Conservation (phyloP, 2,113 vertebrate genomes). For the Ranitomeya variabilis region DNA sequence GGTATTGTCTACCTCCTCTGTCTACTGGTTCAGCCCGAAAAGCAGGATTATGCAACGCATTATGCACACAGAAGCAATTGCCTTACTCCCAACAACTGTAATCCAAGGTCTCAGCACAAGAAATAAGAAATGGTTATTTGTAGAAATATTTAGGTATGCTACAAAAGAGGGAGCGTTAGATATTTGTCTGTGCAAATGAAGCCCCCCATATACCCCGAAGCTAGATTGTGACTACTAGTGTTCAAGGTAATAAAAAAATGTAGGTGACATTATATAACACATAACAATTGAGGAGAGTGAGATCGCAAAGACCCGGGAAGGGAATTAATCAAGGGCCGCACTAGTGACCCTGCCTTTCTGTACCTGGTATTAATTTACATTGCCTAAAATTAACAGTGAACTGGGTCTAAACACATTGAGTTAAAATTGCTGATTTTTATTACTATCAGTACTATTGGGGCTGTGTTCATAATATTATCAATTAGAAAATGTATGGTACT, state of each 20-base stretch:
- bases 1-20: slow-evolving; percentile 31
- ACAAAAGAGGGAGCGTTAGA: background rate
- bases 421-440: too few relatives aligned
- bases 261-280: background rate
- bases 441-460: too few relatives aligned
- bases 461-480: too few relatives aligned
- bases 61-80: background rate
- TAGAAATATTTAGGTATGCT: background rate
- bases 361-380: too few relatives aligned
- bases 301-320: too few relatives aligned
- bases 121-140: background rate
- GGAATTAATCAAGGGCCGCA: too few relatives aligned
- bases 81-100: slow-evolving; percentile 8
- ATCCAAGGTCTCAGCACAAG: background rate
- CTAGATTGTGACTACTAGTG: background rate
- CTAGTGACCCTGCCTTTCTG: too few relatives aligned
- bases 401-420: too few relatives aligned
- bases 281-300: too few relatives aligned
- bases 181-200: background rate
- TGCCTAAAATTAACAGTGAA: too few relatives aligned
- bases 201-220: background rate
- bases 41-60: slow-evolving; percentile 59
- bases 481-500: too few relatives aligned
- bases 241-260: too few relatives aligned
- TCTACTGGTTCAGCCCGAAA: slow-evolving; percentile 61